Conservation (phyloP, 2,888 invertebrate genomes). For the Chorisops tibialis region DNA sequence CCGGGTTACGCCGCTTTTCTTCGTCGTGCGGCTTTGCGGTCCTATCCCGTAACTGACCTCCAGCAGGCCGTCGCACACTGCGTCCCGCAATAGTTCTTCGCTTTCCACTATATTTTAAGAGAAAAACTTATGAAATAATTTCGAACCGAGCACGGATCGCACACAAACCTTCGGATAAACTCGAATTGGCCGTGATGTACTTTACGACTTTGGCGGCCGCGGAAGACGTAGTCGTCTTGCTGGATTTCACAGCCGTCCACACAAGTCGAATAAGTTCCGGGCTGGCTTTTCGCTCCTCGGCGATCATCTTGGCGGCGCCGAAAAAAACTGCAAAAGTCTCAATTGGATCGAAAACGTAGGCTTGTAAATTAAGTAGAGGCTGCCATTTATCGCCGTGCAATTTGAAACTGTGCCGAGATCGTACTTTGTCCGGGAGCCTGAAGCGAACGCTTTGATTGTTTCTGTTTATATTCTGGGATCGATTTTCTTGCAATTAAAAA, state of each 20-base stretch:
- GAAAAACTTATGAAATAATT: neutral
- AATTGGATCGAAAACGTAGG: too few species aligned
- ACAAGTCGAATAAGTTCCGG: neutral
- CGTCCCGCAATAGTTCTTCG: neutral
- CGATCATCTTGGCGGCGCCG: neutral
- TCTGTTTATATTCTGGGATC: neutral
- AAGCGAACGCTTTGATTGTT: neutral
- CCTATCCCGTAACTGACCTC: neutral
- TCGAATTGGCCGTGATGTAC: neutral
- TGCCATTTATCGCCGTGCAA: too few species aligned
- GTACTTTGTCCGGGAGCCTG: too few species aligned
- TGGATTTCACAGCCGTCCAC: neutral
- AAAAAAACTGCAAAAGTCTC: too few species aligned
- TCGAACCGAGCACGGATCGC: too few species aligned
- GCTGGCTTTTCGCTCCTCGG: neutral
- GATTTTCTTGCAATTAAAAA: too few species aligned
- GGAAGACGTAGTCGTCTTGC: neutral
- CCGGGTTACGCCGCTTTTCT: neutral
- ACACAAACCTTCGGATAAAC: neutral
- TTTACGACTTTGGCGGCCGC: conserved; percentile 4
- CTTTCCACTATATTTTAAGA: neutral
- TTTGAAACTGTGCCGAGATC: too few species aligned
- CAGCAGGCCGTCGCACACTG: conserved; percentile 1
- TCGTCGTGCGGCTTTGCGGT: too few species aligned
- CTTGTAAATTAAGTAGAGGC: too few species aligned